phyloP scores from a whole-genome alignment of 2,113 vertebrate species.

The Corythoichthys haematopterus region DNA sequence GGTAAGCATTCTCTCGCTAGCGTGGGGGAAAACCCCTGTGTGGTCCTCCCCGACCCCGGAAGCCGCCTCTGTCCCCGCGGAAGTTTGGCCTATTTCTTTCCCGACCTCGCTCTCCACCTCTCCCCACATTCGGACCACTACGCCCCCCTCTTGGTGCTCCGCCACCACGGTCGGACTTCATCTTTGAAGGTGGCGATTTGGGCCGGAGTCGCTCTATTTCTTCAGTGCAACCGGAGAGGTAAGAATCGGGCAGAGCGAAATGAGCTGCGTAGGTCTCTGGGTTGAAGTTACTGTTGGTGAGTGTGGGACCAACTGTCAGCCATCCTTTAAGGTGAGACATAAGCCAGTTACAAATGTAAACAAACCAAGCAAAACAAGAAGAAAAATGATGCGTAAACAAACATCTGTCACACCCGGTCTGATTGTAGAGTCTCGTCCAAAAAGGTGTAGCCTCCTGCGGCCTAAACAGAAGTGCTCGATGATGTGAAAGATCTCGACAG shows the following conservation, averaged over 20 bases:
- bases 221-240: slow-evolving; percentile 90
- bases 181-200: slow-evolving; percentile 89
- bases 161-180: slow-evolving; percentile 86
- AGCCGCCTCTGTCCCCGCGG: slow-evolving; percentile 88
- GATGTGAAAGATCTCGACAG: slow-evolving; percentile 97
- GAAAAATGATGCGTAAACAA: not conserved
- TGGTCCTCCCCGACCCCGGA: slow-evolving; percentile 84
- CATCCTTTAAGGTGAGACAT: slow-evolving; percentile 73
- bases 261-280: slow-evolving; percentile 83
- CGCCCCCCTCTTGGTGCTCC: slow-evolving; percentile 86
- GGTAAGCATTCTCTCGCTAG: slow-evolving; percentile 43
- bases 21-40: slow-evolving; percentile 92
- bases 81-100: slow-evolving; percentile 94
- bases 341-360: not conserved
- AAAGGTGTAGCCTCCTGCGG: slow-evolving; percentile 87
- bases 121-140: slow-evolving; percentile 80
- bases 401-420: slow-evolving; percentile 78
- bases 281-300: slow-evolving; percentile 98
- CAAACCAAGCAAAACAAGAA: not conserved
- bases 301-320: slow-evolving; percentile 93
- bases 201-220: slow-evolving; percentile 95
- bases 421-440: slow-evolving; percentile 94
- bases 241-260: slow-evolving; percentile 80
- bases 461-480: slow-evolving; percentile 97
- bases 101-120: slow-evolving; percentile 85